phyloP scores from a whole-genome alignment of 37 sponge, comb jelly and placozoan genomes.

The Ianthella basta region DNA sequence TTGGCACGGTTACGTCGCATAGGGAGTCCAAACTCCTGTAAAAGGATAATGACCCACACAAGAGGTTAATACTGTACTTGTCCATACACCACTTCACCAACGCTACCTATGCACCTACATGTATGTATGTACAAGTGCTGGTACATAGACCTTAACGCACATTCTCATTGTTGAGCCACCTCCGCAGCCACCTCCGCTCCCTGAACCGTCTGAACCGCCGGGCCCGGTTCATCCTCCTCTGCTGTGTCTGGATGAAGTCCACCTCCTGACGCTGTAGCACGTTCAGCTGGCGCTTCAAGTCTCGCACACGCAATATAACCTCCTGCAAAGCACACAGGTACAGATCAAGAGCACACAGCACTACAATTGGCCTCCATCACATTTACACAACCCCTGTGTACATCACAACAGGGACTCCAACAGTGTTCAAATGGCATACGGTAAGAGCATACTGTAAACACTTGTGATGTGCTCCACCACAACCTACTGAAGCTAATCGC shows the following conservation, averaged over 20 bases:
- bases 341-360: too few relatives aligned
- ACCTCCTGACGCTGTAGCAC: not conserved
- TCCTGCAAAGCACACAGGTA: not conserved
- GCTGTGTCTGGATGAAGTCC: slow-evolving; percentile 12
- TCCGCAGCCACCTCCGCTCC: slow-evolving; percentile 23
- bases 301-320: slow-evolving; percentile 4
- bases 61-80: not conserved
- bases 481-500: too few relatives aligned
- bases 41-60: not conserved
- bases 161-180: slow-evolving; percentile 25
- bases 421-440: too few relatives aligned
- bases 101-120: too few relatives aligned
- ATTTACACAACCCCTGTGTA: too few relatives aligned
- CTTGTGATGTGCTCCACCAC: too few relatives aligned
- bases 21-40: slow-evolving; percentile 25
- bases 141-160: too few relatives aligned
- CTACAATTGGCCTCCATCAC: too few relatives aligned
- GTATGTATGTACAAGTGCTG: too few relatives aligned
- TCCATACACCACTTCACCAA: not conserved
- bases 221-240: slow-evolving; percentile 19
- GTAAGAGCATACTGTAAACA: too few relatives aligned
- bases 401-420: too few relatives aligned
- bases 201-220: not conserved
- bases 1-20: slow-evolving; percentile 50
- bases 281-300: slow-evolving; percentile 21